A percentile compares a stretch with the other conserved stretches of the same genome.
Evolutionary conservation across 2,888 invertebrate genomes (phyloP).

Genomic region (Oegoconia quadripuncta): DNA sequence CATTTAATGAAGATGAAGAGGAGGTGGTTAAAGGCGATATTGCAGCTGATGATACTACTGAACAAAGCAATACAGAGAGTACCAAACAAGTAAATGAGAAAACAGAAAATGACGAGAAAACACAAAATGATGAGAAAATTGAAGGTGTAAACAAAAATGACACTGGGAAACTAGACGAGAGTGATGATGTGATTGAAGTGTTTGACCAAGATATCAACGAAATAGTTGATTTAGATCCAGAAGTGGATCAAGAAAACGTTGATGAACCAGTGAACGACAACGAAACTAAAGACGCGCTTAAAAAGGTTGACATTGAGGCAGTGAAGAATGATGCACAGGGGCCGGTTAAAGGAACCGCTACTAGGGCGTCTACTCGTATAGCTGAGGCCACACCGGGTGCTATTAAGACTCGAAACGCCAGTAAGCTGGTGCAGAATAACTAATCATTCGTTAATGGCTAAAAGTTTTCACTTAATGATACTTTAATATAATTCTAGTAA

Average conservation of each 20-base stretch:
- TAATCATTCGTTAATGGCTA: too few species aligned
- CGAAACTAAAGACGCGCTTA: slow-evolving; percentile 2
- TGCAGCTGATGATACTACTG: background rate
- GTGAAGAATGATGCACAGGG: slow-evolving; percentile 27
- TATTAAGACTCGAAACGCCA: slow-evolving; percentile 51
- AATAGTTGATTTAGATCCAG: too few species aligned
- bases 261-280: background rate
- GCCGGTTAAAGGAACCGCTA: slow-evolving; percentile 36
- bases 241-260: too few species aligned
- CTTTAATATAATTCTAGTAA: too few species aligned
- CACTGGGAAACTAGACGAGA: background rate
- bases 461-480: too few species aligned
- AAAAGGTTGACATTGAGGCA: slow-evolving; percentile 18
- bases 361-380: slow-evolving; percentile 38
- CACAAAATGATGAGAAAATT: background rate
- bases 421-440: slow-evolving; percentile 37
- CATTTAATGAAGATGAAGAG: slow-evolving; percentile 1
- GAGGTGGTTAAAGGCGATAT: background rate
- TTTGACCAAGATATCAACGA: background rate
- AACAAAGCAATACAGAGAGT: background rate
- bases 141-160: background rate
- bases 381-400: slow-evolving; percentile 42
- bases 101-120: background rate
- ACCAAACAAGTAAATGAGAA: background rate
- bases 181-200: too few species aligned